Evolutionary conservation across 2,113 vertebrate genomes (phyloP).

Genomic region (Blennius ocellaris): DNA sequence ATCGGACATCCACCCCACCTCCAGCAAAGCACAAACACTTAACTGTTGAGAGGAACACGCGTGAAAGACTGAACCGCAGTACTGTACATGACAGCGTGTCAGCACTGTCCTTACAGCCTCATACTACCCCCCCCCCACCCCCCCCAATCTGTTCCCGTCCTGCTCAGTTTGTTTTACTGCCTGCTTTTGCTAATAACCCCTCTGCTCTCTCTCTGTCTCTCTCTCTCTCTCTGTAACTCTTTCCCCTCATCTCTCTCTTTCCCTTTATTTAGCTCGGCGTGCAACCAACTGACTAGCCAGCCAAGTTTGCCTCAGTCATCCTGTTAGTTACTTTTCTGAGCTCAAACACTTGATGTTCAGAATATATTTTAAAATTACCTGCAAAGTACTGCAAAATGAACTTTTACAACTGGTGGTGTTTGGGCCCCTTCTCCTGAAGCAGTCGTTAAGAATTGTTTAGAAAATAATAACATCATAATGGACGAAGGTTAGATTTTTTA

Average conservation of each 20-base stretch:
- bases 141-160: constrained; percentile 48
- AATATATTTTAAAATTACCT: constrained; percentile 53
- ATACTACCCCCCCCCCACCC: constrained; percentile 31
- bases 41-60: constrained; percentile 52
- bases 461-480: constrained; percentile 48
- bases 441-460: constrained; percentile 29
- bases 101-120: constrained; percentile 35
- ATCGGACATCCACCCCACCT: constrained; percentile 83
- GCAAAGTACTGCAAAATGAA: constrained; percentile 48
- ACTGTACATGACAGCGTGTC: constrained; percentile 59
- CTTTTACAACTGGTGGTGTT: constrained; percentile 23
- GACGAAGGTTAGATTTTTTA: constrained; percentile 43
- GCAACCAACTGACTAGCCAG: constrained; percentile 40
- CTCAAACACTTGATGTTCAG: constrained; percentile 27
- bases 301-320: constrained; percentile 53
- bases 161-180: constrained; percentile 52
- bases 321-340: constrained; percentile 25
- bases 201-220: background rate
- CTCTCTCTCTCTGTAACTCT: constrained; percentile 30
- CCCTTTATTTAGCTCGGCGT: constrained; percentile 40
- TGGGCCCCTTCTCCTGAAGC: constrained; percentile 41
- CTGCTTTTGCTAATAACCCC: constrained; percentile 42
- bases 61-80: constrained; percentile 74
- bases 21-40: constrained; percentile 94
- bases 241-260: constrained; percentile 33